Conservation (phyloP, 2,888 invertebrate genomes). For the Cinara cedri region DNA sequence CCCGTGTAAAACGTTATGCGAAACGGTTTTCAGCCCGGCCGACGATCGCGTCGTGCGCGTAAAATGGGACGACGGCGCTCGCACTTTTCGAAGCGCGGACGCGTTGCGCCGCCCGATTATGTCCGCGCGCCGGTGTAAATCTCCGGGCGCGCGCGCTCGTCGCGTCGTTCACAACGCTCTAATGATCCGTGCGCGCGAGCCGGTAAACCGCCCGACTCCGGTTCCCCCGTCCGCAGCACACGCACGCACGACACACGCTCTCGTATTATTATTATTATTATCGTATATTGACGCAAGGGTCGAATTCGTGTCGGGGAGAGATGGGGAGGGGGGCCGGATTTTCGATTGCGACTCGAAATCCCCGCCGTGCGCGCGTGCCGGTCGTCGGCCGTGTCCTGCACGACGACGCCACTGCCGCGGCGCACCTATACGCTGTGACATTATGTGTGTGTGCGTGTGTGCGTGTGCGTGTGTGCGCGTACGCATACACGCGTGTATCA, state of each 20-base stretch:
- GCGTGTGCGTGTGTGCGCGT: constrained; percentile 24
- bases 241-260: not conserved
- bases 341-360: constrained; percentile 52
- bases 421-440: too few relatives aligned
- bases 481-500: not conserved
- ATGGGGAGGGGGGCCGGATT: too few relatives aligned
- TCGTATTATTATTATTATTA: constrained; percentile 11
- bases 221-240: not conserved
- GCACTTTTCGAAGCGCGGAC: too few relatives aligned
- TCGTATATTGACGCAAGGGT: constrained; percentile 29
- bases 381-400: too few relatives aligned
- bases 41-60: too few relatives aligned
- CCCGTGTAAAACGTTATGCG: too few relatives aligned
- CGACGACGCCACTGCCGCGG: too few relatives aligned
- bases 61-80: too few relatives aligned
- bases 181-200: constrained; percentile 21
- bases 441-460: too few relatives aligned
- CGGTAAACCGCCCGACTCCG: not conserved
- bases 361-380: not conserved
- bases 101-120: too few relatives aligned
- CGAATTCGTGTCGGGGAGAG: constrained; percentile 28
- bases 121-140: not conserved
- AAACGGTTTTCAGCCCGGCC: too few relatives aligned
- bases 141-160: too few relatives aligned
- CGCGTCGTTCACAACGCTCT: constrained; percentile 7